Conservation (phyloP, 2,113 vertebrate genomes). For the Catharus bicknelli region DNA sequence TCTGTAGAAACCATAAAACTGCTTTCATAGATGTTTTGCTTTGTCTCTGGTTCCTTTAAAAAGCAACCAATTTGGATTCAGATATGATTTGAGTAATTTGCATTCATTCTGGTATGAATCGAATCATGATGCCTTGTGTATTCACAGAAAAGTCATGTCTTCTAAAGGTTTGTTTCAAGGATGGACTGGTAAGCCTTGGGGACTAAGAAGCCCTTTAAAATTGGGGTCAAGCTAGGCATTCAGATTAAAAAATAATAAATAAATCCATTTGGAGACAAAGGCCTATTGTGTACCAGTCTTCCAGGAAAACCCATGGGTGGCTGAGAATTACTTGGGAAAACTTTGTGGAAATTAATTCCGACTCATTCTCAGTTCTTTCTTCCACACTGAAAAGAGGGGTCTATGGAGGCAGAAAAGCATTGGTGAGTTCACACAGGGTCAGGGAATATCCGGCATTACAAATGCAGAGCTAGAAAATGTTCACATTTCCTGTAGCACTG, state of each 20-base stretch:
- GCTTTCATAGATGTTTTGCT: background rate
- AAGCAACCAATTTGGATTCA: background rate
- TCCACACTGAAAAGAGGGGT: background rate
- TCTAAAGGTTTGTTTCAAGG: constrained; percentile 22
- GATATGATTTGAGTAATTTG: background rate
- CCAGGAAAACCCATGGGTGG: constrained; percentile 34
- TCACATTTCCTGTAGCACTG: background rate
- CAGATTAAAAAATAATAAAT: constrained; percentile 32
- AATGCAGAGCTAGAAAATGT: background rate
- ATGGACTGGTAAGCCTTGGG: background rate
- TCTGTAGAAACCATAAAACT: background rate
- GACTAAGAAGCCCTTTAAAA: constrained; percentile 1
- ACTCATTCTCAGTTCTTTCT: constrained; percentile 22
- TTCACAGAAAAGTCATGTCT: background rate
- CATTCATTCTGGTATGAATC: background rate
- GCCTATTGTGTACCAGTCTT: constrained; percentile 31
- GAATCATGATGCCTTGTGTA: background rate
- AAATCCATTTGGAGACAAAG: constrained; percentile 42
- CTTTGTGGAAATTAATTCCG: background rate
- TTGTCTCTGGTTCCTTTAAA: background rate
- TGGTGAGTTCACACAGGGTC: background rate
- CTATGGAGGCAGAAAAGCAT: background rate
- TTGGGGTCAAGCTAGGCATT: background rate
- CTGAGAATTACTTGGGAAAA: constrained; percentile 43
- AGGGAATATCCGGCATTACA: background rate